phyloP scores from a whole-genome alignment of 2,797 vertebrate species.

The Alosa sapidissima region DNA sequence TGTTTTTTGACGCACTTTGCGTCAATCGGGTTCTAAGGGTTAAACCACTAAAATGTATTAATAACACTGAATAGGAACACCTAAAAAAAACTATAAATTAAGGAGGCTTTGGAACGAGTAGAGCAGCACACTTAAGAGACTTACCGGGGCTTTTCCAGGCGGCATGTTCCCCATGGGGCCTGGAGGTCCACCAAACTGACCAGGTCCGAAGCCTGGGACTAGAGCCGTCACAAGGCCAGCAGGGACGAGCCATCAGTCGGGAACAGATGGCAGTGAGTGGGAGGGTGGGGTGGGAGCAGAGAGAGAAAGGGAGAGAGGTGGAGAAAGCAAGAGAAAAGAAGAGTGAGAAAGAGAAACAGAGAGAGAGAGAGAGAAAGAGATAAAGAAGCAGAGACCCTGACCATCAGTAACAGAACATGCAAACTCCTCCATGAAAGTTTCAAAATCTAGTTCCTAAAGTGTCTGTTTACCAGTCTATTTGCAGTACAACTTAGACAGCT shows the following conservation, averaged over 20 bases:
- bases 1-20: too few species aligned
- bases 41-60: background rate
- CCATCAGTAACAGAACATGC: background rate
- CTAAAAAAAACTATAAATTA: background rate
- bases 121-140: constrained; percentile 8
- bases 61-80: background rate
- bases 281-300: background rate
- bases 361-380: background rate
- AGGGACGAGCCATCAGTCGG: background rate
- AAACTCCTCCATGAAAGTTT: background rate
- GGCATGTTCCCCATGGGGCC: constrained; percentile 82
- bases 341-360: background rate
- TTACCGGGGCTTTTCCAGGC: constrained; percentile 85
- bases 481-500: background rate
- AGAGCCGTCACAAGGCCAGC: constrained; percentile 10
- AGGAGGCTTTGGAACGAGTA: background rate
- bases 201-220: constrained; percentile 84
- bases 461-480: background rate
- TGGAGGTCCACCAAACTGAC: constrained; percentile 82
- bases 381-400: background rate
- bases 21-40: too few species aligned
- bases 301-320: background rate
- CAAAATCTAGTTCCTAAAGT: background rate
- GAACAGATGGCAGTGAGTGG: background rate
- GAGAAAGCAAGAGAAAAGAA: background rate